A percentile compares a stretch with the other conserved stretches of the same genome.
phyloP scores from a whole-genome alignment of 2,797 vertebrate species.

The Notamacropus eugenii region DNA sequence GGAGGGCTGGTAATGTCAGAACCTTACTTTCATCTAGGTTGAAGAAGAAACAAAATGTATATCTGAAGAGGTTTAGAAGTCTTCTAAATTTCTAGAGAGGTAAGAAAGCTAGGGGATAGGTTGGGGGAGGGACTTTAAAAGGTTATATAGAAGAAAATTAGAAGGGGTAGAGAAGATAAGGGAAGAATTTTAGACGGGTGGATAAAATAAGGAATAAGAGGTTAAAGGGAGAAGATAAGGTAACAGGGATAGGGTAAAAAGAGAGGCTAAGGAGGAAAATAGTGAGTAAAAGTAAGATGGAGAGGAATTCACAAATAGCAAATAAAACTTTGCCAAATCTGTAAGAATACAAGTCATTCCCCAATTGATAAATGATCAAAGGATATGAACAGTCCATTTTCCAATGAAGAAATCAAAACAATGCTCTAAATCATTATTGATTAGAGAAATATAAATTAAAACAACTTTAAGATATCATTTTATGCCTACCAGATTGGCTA shows the following conservation, averaged over 20 bases:
- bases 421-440: background rate
- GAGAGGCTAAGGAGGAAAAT: background rate
- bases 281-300: background rate
- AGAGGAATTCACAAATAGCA: background rate
- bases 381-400: background rate
- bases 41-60: background rate
- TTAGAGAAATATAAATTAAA: background rate
- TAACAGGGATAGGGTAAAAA: background rate
- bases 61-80: background rate
- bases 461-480: background rate
- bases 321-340: background rate
- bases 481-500: background rate
- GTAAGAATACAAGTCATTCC: background rate
- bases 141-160: background rate
- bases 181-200: background rate
- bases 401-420: background rate
- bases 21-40: background rate
- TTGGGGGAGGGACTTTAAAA: background rate
- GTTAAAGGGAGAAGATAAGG: background rate
- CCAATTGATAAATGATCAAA: background rate
- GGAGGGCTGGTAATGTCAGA: background rate
- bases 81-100: background rate
- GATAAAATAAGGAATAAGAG: background rate
- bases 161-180: background rate
- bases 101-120: background rate